Evolutionary conservation across 2,797 vertebrate genomes (phyloP).

Genomic region (Capromys pilorides): DNA sequence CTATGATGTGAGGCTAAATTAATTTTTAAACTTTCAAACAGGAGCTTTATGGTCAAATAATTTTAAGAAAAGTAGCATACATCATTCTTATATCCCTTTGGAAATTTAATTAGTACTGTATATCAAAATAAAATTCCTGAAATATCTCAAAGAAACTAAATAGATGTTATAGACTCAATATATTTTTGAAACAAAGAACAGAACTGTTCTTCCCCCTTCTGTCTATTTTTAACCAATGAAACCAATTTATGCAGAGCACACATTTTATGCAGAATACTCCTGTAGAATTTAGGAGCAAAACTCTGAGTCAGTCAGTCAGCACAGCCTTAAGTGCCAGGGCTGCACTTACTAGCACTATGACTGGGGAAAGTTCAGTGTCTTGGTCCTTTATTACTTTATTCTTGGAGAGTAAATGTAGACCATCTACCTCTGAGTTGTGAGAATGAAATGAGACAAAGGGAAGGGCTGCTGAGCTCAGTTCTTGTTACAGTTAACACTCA

Average conservation of each 20-base stretch:
- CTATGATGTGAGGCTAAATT: not conserved
- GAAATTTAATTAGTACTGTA: not conserved
- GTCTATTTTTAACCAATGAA: not conserved
- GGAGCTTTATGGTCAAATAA: not conserved
- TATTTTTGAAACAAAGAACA: slow-evolving; percentile 4
- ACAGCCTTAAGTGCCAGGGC: not conserved
- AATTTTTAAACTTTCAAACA: not conserved
- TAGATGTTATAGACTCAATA: not conserved
- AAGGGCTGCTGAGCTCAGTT: not conserved
- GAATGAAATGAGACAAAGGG: not conserved
- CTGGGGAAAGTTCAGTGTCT: not conserved
- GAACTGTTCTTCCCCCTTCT: not conserved
- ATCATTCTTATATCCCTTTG: not conserved
- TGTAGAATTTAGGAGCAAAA: not conserved
- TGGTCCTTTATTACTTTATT: not conserved
- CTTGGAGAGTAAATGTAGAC: not conserved
- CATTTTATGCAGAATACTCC: not conserved
- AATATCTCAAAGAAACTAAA: not conserved
- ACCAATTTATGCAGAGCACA: slow-evolving; percentile 15
- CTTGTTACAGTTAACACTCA: not conserved
- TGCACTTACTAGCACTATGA: not conserved
- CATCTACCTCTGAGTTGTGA: not conserved
- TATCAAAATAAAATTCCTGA: not conserved
- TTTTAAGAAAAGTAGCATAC: not conserved
- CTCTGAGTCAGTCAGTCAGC: not conserved